Conservation (phyloP, 1,140 invertebrate species). For the Rhopalosiphum maidis region DNA sequence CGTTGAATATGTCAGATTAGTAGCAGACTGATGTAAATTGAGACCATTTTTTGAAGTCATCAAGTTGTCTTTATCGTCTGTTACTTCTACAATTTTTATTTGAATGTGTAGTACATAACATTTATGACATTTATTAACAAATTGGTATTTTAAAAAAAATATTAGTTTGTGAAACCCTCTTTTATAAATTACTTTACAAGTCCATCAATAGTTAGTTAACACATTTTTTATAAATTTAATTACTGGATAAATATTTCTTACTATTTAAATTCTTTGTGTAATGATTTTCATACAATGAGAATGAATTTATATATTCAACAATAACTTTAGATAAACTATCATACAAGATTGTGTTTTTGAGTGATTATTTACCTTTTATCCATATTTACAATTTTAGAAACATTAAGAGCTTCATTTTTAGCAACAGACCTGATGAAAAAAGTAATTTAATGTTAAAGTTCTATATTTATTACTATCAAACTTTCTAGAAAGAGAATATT, state of each 20-base stretch:
- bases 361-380: background rate
- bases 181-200: background rate
- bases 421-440: background rate
- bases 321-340: background rate
- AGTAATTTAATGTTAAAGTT: background rate
- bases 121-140: constrained; percentile 59
- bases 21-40: constrained; percentile 49
- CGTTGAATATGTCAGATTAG: constrained; percentile 44
- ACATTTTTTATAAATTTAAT: background rate
- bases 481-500: background rate
- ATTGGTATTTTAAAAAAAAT: constrained; percentile 58
- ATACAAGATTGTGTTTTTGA: background rate
- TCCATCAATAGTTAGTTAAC: background rate
- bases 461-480: background rate
- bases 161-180: constrained; percentile 58
- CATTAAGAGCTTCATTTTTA: background rate
- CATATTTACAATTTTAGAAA: background rate
- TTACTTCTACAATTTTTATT: constrained; percentile 45
- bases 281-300: background rate
- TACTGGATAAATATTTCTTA: background rate
- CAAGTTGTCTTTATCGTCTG: constrained; percentile 27
- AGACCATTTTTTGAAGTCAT: background rate
- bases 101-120: constrained; percentile 57
- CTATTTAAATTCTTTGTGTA: background rate
- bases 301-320: background rate